Base-by-base conservation (phyloP, 2,888 invertebrate genomes). In the Cyclophora punctaria region DNA sequence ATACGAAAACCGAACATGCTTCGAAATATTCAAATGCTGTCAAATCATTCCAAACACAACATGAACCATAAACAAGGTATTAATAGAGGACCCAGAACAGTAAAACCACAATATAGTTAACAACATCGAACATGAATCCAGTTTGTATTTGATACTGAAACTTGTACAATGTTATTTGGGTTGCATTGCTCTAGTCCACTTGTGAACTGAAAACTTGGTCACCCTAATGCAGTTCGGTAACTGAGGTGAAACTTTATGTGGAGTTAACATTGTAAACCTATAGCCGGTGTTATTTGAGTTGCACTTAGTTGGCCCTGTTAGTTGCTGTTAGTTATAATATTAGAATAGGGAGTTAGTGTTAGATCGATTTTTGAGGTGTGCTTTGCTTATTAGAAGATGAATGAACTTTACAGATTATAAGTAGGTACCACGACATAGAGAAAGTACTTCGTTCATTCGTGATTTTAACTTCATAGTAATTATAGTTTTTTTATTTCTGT, bases 71-170 rank as follows among this genome's bases (percentile, higher is more conserved):
- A 20, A 20, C 20, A 20, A 20, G 20, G 20, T 20, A 20, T 20
- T 20, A 20, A 20, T 20, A 20, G 20, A 20, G 20, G 20, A 20
- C 20, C 20, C 20, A 20, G 20, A 20, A 47, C 42, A 44, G 48
- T 35, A 47, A 45, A 56, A 52, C 46, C 50, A n/a, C 48, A 52
- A 50, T 53, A 53, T 50, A 61, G 55, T 61, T 56, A 55, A 50
- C 45, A 44, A 53, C 35, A 33, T 45, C 52, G 52, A 51, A 49
- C 53, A 46, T 47, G 35, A 46, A 51, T 51, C 49, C 55, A 51
- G 55, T 55, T 60, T 50, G 51, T 52, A 55, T 60, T 56, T 56
- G 57, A 57, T 58, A 57, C 57, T 44, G 47, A 49, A 58, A 59
- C 46, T 61, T 58, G 45, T 44, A 54, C 54, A 52, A 50, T 56